A percentile compares a stretch with the other conserved stretches of the same genome.
These are phyloP conservation scores for Temnothorax rugatulus DNA, from an alignment of 2,888 invertebrate genomes.

Conservation along the genomic window DNA sequence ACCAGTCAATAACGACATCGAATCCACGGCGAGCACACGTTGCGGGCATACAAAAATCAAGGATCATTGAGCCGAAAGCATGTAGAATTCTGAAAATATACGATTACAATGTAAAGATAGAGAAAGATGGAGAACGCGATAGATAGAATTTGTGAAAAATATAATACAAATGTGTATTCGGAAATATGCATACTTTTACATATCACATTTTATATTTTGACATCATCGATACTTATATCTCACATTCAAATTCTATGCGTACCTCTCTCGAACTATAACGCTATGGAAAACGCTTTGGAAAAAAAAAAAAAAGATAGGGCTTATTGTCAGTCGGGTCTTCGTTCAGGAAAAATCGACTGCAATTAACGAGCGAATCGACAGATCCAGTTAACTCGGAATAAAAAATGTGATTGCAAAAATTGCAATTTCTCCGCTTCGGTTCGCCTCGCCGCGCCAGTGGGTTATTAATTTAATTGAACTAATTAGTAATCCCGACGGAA, in stretches of 20 bases:
- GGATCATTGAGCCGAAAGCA: not conserved
- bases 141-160: not conserved
- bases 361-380: slow-evolving; percentile 35
- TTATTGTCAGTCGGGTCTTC: not conserved
- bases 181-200: not conserved
- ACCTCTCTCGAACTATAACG: not conserved
- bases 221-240: not conserved
- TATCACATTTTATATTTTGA: not conserved
- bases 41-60: not conserved
- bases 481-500: slow-evolving; percentile 40
- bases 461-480: slow-evolving; percentile 47
- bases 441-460: not conserved
- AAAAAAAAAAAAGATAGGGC: not conserved
- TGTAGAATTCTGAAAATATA: not conserved
- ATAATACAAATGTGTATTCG: not conserved
- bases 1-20: slow-evolving; percentile 5
- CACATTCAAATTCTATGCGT: not conserved
- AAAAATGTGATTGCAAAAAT: slow-evolving; percentile 48
- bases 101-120: not conserved
- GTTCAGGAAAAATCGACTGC: slow-evolving; percentile 15
- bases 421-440: slow-evolving; percentile 29
- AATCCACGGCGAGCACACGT: not conserved
- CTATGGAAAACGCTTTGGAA: not conserved
- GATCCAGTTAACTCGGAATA: slow-evolving; percentile 38
- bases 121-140: not conserved